Conservation (phyloP, 2,113 vertebrate genomes). For the Petromus typicus region DNA sequence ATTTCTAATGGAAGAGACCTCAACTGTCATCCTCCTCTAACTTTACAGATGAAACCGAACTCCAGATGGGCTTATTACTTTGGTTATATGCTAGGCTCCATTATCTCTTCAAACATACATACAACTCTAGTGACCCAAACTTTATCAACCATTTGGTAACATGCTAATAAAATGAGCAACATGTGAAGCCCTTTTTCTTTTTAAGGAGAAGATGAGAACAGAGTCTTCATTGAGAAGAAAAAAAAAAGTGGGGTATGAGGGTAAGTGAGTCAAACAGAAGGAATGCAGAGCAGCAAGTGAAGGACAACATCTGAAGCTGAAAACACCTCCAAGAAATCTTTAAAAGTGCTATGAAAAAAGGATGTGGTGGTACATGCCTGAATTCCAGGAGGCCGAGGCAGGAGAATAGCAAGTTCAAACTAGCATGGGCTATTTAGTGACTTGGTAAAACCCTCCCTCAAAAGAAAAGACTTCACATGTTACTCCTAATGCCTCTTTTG, state of each 20-base stretch:
- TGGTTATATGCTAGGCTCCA: neutral
- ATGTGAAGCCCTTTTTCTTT: too few relatives aligned
- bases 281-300: neutral
- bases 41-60: slow-evolving; percentile 1
- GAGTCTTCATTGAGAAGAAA: neutral
- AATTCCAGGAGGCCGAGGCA: neutral
- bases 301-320: neutral
- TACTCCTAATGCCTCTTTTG: neutral
- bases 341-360: neutral
- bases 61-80: neutral
- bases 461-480: neutral
- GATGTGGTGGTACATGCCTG: neutral
- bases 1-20: slow-evolving; percentile 31
- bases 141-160: slow-evolving; percentile 4
- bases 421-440: neutral
- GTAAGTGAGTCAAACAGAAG: slow-evolving; percentile 14
- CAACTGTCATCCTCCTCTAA: neutral
- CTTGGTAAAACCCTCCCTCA: neutral
- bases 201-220: neutral
- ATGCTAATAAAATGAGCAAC: slow-evolving; percentile 35
- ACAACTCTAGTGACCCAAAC: neutral
- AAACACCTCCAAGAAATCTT: slow-evolving; percentile 35
- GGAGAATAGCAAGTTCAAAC: neutral
- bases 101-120: slow-evolving; percentile 48
- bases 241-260: neutral